Evolutionary conservation across 2,888 invertebrate genomes (phyloP).

Genomic region (Meiosimyza decipiens): DNA sequence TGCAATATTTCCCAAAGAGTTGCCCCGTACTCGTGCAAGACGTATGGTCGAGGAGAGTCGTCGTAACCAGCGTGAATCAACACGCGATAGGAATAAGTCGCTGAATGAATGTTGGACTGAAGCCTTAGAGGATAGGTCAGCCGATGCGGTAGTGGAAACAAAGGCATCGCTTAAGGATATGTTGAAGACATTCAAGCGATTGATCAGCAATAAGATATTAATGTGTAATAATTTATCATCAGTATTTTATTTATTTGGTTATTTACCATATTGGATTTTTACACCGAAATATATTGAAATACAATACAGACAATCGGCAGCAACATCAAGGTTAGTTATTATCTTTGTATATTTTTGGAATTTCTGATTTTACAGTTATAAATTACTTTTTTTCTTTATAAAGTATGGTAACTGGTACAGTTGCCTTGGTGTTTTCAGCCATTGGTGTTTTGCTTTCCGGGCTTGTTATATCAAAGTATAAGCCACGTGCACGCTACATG

Average conservation of each 20-base stretch:
- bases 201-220: constrained; percentile 74
- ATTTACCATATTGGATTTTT: constrained; percentile 81
- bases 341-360: background rate
- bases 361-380: background rate
- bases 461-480: constrained; percentile 74
- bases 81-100: constrained; percentile 30
- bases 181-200: constrained; percentile 71
- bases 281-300: constrained; percentile 86
- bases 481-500: constrained; percentile 74
- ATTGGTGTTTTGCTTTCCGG: constrained; percentile 77
- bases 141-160: background rate
- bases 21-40: constrained; percentile 73
- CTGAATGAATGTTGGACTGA: too few relatives aligned
- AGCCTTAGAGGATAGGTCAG: too few relatives aligned
- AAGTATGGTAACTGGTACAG: constrained; percentile 78
- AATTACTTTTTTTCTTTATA: constrained; percentile 13
- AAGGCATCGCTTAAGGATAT: constrained; percentile 69
- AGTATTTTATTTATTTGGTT: constrained; percentile 77
- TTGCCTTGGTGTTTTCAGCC: constrained; percentile 76
- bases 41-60: constrained; percentile 57
- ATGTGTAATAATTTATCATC: constrained; percentile 78
- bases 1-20: constrained; percentile 75
- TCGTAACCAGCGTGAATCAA: constrained; percentile 43
- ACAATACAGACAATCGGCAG: constrained; percentile 80
- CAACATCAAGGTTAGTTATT: constrained; percentile 68